Conservation (phyloP, 2,113 vertebrate species). For the Gasterosteus aculeatus region DNA sequence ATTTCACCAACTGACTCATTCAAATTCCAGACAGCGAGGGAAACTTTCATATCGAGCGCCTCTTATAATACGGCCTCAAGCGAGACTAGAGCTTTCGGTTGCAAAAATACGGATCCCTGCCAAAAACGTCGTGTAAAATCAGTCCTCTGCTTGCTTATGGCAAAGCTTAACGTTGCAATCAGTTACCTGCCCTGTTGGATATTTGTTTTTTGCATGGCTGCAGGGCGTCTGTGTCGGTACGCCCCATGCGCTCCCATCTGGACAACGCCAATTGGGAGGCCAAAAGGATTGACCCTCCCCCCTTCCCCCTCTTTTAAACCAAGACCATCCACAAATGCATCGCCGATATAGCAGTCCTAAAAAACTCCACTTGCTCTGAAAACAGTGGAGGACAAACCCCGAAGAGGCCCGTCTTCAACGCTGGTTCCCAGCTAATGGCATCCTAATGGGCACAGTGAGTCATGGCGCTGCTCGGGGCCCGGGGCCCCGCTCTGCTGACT, state of each 20-base stretch:
- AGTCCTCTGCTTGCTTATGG: neutral
- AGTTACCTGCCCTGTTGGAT: conserved; percentile 20
- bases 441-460: conserved; percentile 61
- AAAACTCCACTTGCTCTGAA: conserved; percentile 58
- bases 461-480: conserved; percentile 34
- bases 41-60: conserved; percentile 8
- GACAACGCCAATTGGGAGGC: conserved; percentile 44
- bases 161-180: conserved; percentile 26
- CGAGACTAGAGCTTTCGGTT: conserved; percentile 4
- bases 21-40: conserved; percentile 26
- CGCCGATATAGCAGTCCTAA: conserved; percentile 32
- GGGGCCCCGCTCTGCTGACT: conserved; percentile 17
- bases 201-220: conserved; percentile 28
- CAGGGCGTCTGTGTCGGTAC: conserved; percentile 40
- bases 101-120: neutral
- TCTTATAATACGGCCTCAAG: neutral
- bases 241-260: conserved; percentile 45
- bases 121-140: neutral
- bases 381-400: conserved; percentile 30
- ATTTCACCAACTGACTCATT: conserved; percentile 49
- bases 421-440: conserved; percentile 35
- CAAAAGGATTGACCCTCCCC: neutral
- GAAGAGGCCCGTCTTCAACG: conserved; percentile 30
- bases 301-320: conserved; percentile 16
- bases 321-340: neutral